A percentile compares a stretch with the other conserved stretches of the same genome.
These are phyloP conservation scores for Drosophila funebris DNA, from an alignment of 1,140 invertebrate genomes.

Conservation along the genomic window DNA sequence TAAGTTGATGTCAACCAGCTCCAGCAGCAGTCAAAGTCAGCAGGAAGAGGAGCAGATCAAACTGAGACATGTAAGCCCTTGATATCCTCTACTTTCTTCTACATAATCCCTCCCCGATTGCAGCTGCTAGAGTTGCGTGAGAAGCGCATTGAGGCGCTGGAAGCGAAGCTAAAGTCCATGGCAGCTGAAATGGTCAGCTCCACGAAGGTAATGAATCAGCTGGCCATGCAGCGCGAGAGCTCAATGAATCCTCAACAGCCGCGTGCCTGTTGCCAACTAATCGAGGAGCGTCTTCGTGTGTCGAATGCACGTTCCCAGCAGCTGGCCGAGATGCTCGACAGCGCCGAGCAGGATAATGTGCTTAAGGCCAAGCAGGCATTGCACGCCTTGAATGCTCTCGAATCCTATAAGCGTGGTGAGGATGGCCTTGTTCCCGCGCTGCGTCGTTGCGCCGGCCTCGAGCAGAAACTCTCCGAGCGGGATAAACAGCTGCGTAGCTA, in stretches of 20 bases:
- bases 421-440: slow-evolving; percentile 73
- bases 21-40: slow-evolving; percentile 37
- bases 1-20: slow-evolving; percentile 6
- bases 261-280: slow-evolving; percentile 65
- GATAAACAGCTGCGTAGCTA: slow-evolving; percentile 73
- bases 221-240: slow-evolving; percentile 59
- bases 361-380: slow-evolving; percentile 79
- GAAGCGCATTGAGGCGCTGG: slow-evolving; percentile 69
- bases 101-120: neutral
- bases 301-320: slow-evolving; percentile 57
- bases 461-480: slow-evolving; percentile 69
- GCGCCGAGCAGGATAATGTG: slow-evolving; percentile 77
- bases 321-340: slow-evolving; percentile 73
- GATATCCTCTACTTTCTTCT: neutral
- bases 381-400: slow-evolving; percentile 69
- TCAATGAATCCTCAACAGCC: slow-evolving; percentile 52
- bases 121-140: slow-evolving; percentile 71
- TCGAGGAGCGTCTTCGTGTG: slow-evolving; percentile 63
- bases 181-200: slow-evolving; percentile 72
- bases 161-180: slow-evolving; percentile 65
- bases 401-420: slow-evolving; percentile 74
- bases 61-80: slow-evolving; percentile 58
- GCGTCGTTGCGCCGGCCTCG: slow-evolving; percentile 64
- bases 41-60: slow-evolving; percentile 51
- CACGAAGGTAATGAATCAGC: slow-evolving; percentile 75